Conservation (phyloP, 2,888 invertebrate species). For the Horisme vitalbata region DNA sequence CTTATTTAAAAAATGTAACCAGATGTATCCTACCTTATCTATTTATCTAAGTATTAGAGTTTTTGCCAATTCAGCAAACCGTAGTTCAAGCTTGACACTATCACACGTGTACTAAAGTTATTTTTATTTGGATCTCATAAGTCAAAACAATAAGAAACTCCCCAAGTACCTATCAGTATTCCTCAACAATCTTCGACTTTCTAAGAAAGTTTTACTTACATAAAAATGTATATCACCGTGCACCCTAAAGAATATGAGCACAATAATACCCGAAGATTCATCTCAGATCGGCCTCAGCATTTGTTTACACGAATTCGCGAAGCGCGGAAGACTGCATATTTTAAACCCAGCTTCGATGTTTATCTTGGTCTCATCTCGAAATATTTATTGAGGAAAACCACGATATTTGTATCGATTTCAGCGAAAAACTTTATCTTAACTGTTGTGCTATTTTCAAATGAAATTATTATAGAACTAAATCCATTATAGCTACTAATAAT, state of each 20-base stretch:
- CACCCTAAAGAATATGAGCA: constrained; percentile 42
- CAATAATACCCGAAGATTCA: constrained; percentile 64
- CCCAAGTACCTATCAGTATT: constrained; percentile 5
- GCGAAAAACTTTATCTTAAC: constrained; percentile 50
- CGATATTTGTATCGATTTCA: constrained; percentile 67
- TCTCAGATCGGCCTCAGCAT: constrained; percentile 57
- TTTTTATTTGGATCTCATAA: constrained; percentile 8
- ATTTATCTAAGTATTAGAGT: too few species aligned
- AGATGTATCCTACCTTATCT: too few species aligned
- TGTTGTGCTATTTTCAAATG: neutral
- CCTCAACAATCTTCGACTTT: constrained; percentile 14
- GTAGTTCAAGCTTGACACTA: too few species aligned
- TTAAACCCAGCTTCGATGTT: constrained; percentile 69
- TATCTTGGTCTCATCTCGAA: constrained; percentile 77
- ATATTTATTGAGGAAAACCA: constrained; percentile 74
- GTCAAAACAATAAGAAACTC: constrained; percentile 17
- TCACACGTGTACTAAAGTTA: too few species aligned
- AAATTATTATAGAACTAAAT: too few species aligned
- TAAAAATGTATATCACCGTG: constrained; percentile 17
- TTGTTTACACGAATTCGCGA: constrained; percentile 72
- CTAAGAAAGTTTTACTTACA: constrained; percentile 11
- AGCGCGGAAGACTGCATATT: constrained; percentile 72
- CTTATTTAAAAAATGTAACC: too few species aligned
- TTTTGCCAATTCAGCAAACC: too few species aligned
- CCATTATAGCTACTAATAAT: too few species aligned